A percentile compares a stretch with the other conserved stretches of the same genome.
phyloP scores from a whole-genome alignment of 2,888 invertebrate genomes.

The Serrognathus titanus region DNA sequence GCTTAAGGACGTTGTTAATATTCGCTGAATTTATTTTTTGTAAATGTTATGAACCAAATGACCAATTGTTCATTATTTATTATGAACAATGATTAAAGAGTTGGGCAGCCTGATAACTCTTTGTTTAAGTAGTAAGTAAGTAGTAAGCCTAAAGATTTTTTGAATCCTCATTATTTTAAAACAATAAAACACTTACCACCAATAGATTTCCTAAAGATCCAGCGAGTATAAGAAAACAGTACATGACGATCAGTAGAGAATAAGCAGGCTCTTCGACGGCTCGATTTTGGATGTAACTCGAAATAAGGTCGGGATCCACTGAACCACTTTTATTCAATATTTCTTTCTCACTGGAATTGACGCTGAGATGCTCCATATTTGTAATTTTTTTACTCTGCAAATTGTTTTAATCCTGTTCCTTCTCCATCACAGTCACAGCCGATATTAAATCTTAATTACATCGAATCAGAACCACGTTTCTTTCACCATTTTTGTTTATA shows the following conservation, averaged over 20 bases:
- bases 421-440: no score
- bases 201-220: constrained; percentile 84
- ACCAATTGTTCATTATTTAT: no score
- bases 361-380: not conserved
- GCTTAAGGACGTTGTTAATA: no score
- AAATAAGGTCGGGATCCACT: constrained; percentile 50
- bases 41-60: no score
- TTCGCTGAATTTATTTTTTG: no score
- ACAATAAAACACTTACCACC: constrained; percentile 59
- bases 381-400: not conserved
- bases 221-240: constrained; percentile 71
- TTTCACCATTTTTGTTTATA: not conserved
- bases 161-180: no score
- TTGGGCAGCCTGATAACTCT: no score
- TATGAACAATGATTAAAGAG: no score
- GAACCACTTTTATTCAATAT: constrained; percentile 35
- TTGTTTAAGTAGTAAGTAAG: no score
- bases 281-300: constrained; percentile 65
- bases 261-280: constrained; percentile 69
- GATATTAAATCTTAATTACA: no score
- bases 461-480: no score
- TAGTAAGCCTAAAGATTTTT: no score
- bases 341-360: constrained; percentile 13
- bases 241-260: constrained; percentile 64
- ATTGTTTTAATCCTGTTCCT: not conserved